Evolutionary conservation across 2,797 vertebrate genomes (phyloP).

Genomic region (Gallinago nigripennis): DNA sequence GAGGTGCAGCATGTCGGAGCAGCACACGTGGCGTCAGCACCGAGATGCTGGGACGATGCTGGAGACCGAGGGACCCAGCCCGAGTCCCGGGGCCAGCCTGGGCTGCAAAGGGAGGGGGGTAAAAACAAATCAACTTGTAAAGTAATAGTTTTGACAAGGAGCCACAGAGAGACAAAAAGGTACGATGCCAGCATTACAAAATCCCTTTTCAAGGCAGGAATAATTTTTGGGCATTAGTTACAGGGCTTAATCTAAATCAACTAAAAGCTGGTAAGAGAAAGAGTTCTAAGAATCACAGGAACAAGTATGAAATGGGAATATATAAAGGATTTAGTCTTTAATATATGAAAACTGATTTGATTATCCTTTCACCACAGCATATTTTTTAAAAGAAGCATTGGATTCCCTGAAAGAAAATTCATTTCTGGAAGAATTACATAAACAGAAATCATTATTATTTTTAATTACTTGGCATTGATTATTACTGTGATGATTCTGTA

Average conservation of each 20-base stretch:
- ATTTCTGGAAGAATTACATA: not conserved
- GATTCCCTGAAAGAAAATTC: not conserved
- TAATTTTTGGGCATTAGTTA: slow-evolving; percentile 14
- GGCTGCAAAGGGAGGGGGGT: not conserved
- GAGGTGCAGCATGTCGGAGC: not conserved
- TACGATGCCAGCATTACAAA: not conserved
- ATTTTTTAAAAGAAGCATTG: not conserved
- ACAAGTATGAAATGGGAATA: slow-evolving; percentile 16
- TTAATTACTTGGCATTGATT: not conserved
- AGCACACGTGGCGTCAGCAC: accelerated
- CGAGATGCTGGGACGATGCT: not conserved
- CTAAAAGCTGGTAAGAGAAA: not conserved
- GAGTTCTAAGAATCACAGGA: slow-evolving; percentile 20
- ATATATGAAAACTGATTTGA: slow-evolving; percentile 17
- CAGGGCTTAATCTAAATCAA: slow-evolving; percentile 26
- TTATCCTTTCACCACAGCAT: slow-evolving; percentile 1
- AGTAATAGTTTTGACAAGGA: not conserved
- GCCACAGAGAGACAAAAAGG: not conserved
- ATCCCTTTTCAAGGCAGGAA: slow-evolving; percentile 23
- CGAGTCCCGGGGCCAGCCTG: not conserved
- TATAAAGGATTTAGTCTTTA: slow-evolving; percentile 14
- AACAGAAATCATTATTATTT: not conserved
- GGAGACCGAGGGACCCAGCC: not conserved
- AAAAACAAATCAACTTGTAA: not conserved
- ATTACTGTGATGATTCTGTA: not conserved